These are phyloP conservation scores for Cebus imitator DNA, from an alignment of 2,113 vertebrate species.

Conservation along the genomic window DNA sequence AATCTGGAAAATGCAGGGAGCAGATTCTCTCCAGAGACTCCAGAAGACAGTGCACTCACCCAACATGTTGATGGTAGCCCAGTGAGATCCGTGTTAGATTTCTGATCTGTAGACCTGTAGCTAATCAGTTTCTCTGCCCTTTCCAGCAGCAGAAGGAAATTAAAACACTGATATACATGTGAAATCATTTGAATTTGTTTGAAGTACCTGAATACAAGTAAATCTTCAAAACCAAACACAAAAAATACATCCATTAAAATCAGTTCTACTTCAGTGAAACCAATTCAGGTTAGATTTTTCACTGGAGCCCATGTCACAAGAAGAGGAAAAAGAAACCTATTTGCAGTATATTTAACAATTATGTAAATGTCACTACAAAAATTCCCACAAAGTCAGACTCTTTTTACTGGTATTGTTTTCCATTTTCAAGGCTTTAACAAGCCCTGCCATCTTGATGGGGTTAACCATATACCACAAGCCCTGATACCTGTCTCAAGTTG, in stretches of 20 bases:
- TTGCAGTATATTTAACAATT: neutral
- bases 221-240: neutral
- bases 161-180: neutral
- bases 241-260: neutral
- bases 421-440: neutral
- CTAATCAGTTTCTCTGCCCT: neutral
- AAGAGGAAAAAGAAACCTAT: neutral
- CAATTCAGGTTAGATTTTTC: neutral
- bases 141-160: neutral
- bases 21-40: neutral
- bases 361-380: neutral
- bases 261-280: neutral
- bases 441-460: neutral
- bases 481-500: neutral
- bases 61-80: neutral
- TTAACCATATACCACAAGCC: neutral
- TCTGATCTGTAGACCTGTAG: accelerated
- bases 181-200: neutral
- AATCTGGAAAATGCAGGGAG: neutral
- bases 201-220: neutral
- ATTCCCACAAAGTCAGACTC: neutral
- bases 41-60: neutral
- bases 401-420: neutral
- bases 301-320: neutral
- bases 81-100: neutral